phyloP scores from a whole-genome alignment of 1,140 invertebrate genomes.

The Phymorhynchus buccinoides region DNA sequence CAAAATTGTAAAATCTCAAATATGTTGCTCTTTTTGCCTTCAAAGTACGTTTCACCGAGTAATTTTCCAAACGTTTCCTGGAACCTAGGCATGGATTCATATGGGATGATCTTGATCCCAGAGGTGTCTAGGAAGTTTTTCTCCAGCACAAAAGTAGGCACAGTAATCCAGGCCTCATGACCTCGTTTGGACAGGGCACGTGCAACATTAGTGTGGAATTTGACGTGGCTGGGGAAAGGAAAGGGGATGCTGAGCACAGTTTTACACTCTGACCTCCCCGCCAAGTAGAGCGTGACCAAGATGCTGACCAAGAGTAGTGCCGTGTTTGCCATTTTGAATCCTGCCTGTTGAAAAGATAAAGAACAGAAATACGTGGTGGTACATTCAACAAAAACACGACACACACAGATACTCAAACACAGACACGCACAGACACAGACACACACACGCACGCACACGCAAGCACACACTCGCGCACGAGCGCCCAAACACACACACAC shows the following conservation, averaged over 20 bases:
- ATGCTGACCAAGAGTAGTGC: constrained; percentile 51
- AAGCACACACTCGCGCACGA: constrained; percentile 7
- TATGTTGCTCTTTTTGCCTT: not conserved
- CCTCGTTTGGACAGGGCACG: constrained; percentile 26
- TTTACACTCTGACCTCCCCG: constrained; percentile 10
- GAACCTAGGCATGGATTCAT: not conserved
- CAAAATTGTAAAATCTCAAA: not conserved
- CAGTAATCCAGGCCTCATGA: constrained; percentile 38
- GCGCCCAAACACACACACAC: not conserved
- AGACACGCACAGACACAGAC: too few relatives aligned
- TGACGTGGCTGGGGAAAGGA: constrained; percentile 27
- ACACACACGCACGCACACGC: too few relatives aligned
- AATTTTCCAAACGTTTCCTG: not conserved
- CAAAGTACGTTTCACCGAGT: constrained; percentile 34
- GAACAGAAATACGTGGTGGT: constrained; percentile 34
- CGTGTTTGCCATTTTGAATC: constrained; percentile 6
- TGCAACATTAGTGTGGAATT: constrained; percentile 41
- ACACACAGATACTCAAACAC: constrained; percentile 24
- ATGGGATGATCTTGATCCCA: constrained; percentile 30
- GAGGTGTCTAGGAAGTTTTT: not conserved
- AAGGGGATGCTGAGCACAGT: constrained; percentile 32
- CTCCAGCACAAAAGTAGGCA: constrained; percentile 14
- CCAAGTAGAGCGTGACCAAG: not conserved
- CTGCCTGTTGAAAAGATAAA: not conserved
- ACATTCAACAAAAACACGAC: constrained; percentile 42